These are phyloP conservation scores for Morbakka virulenta DNA, from an alignment of 30 jellyfish, hydroid and myxozoan genomes.

Conservation along the genomic window DNA sequence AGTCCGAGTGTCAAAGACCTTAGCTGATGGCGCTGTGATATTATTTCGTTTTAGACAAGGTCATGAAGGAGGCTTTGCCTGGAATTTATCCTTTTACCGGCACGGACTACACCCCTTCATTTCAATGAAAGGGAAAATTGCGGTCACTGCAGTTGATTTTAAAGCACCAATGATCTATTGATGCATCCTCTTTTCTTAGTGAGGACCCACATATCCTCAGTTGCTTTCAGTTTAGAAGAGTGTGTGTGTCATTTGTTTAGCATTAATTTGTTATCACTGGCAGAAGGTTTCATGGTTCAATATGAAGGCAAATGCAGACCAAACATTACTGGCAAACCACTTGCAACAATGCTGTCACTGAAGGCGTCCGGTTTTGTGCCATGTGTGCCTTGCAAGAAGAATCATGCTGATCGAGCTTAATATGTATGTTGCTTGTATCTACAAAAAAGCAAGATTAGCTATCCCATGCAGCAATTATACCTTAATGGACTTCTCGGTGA, in stretches of 20 bases:
- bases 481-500: no score
- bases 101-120: no score
- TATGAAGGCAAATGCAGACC: constrained; percentile 13
- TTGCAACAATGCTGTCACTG: constrained; percentile 3
- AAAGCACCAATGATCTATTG: no score
- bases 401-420: constrained; percentile 9
- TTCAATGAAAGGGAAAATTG: no score
- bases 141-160: no score
- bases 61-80: no score
- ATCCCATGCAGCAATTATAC: no score
- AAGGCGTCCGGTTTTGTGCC: constrained; percentile 11
- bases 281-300: neutral
- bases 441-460: constrained; percentile 25
- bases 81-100: no score
- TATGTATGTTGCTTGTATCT: constrained; percentile 9
- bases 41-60: constrained; percentile 5
- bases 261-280: neutral
- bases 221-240: neutral
- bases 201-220: neutral
- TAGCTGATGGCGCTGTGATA: constrained; percentile 10
- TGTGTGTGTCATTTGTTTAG: constrained; percentile 13
- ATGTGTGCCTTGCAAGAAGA: constrained; percentile 1
- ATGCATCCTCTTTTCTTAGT: no score
- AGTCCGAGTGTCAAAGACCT: constrained; percentile 24
- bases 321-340: constrained; percentile 10